Conservation (phyloP, 2,888 invertebrate genomes). For the Heliothis peltigera region DNA sequence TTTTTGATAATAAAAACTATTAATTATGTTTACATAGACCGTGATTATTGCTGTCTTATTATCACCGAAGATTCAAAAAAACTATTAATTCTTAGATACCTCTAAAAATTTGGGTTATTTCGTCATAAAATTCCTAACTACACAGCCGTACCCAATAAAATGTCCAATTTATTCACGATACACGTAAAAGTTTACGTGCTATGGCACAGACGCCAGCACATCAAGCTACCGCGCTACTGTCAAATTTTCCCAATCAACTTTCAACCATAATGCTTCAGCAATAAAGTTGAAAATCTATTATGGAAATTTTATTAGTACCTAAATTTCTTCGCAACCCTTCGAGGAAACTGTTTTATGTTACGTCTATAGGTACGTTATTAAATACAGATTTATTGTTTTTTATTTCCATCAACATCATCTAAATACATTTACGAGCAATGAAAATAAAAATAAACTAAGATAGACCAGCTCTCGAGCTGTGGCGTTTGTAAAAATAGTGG, state of each 20-base stretch:
- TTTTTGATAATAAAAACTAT: too few relatives aligned
- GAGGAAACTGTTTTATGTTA: constrained; percentile 37
- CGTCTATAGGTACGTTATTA: constrained; percentile 40
- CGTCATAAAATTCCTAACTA: constrained; percentile 31
- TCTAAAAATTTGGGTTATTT: constrained; percentile 17
- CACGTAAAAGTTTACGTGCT: constrained; percentile 44
- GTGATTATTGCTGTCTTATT: too few relatives aligned
- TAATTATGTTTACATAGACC: too few relatives aligned
- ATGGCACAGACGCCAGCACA: too few relatives aligned
- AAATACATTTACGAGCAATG: constrained; percentile 51
- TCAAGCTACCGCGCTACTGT: too few relatives aligned
- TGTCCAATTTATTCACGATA: constrained; percentile 43
- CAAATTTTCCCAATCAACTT: too few relatives aligned
- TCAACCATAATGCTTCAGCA: too few relatives aligned
- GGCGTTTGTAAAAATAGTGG: constrained; percentile 78
- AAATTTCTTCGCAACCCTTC: constrained; percentile 32
- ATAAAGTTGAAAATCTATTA: too few relatives aligned
- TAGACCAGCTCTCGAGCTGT: constrained; percentile 59
- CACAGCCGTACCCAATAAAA: constrained; percentile 33
- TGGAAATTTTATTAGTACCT: too few relatives aligned
- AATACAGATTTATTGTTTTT: constrained; percentile 44
- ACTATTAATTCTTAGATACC: background rate
- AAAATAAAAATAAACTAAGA: constrained; percentile 48
- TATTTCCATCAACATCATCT: constrained; percentile 47
- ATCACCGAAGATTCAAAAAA: background rate